Evolutionary conservation across 92 coral and sea anemone species (phyloP).

Genomic region (Pocillopora grandis): DNA sequence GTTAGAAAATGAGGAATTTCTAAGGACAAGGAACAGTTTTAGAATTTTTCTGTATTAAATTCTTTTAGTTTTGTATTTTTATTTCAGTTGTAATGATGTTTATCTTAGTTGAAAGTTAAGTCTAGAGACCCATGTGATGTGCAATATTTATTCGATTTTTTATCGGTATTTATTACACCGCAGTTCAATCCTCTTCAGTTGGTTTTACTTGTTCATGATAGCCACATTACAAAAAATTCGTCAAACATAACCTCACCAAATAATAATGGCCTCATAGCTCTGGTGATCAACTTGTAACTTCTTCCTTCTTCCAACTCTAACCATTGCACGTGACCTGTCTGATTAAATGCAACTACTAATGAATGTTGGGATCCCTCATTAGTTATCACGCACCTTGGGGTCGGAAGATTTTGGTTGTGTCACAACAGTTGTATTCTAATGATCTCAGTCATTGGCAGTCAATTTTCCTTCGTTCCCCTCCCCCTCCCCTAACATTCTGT

Average conservation of each 20-base stretch:
- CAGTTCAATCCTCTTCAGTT: no score
- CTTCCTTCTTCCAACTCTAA: slow-evolving; percentile 65
- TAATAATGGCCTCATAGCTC: slow-evolving; percentile 82
- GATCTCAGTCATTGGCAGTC: no score
- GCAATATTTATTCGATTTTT: no score
- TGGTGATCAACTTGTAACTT: slow-evolving; percentile 69
- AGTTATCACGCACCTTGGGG: not conserved
- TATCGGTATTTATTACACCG: no score
- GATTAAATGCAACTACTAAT: not conserved
- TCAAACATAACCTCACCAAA: slow-evolving; percentile 64
- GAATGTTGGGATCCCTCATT: not conserved
- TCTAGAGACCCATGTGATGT: no score
- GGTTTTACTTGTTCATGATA: no score
- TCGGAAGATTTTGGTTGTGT: not conserved
- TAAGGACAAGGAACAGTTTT: not conserved
- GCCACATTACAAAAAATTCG: no score
- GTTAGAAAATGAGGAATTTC: slow-evolving; percentile 80
- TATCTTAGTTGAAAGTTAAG: no score
- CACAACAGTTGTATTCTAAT: no score
- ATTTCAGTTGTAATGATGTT: no score
- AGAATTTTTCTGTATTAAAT: not conserved
- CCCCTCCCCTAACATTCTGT: no score
- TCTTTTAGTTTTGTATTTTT: not conserved
- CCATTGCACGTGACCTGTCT: slow-evolving; percentile 73
- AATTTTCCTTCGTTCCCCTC: no score